phyloP scores from a whole-genome alignment of 2,797 vertebrate species.

The Chelon labrosus region DNA sequence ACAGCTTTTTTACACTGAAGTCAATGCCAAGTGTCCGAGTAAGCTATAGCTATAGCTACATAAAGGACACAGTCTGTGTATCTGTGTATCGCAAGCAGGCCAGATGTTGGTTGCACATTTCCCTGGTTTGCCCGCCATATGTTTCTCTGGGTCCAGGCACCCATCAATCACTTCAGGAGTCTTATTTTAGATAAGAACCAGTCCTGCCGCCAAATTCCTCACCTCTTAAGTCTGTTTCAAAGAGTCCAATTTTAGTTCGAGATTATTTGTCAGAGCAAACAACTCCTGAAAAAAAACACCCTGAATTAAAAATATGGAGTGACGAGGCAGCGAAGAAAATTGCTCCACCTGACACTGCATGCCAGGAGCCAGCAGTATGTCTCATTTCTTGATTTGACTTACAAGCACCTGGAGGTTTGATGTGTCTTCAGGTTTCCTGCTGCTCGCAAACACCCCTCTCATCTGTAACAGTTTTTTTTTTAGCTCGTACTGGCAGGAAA shows the following conservation, averaged over 20 bases:
- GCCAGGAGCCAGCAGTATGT: constrained; percentile 51
- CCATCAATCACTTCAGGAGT: constrained; percentile 31
- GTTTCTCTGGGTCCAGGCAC: constrained; percentile 2
- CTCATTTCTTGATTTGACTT: constrained; percentile 66
- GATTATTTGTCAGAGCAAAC: constrained; percentile 26
- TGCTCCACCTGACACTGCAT: constrained; percentile 64
- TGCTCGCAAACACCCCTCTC: constrained; percentile 36
- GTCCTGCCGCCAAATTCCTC: background rate
- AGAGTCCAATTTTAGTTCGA: constrained; percentile 2
- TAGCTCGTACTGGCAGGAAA: constrained; percentile 15
- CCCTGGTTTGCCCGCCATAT: background rate
- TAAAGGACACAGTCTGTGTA: background rate
- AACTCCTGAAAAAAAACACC: constrained; percentile 11
- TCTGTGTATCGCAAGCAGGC: background rate
- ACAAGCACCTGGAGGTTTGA: constrained; percentile 59
- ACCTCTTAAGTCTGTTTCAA: constrained; percentile 21
- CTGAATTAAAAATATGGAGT: constrained; percentile 25
- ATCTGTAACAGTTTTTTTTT: constrained; percentile 42
- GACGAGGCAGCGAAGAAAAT: constrained; percentile 41
- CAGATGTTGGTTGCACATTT: background rate
- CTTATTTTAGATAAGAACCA: constrained; percentile 18
- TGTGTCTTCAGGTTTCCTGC: constrained; percentile 38
- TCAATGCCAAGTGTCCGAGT: no score
- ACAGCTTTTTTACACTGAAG: no score
- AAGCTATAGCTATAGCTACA: no score